Evolutionary conservation across 2,888 invertebrate genomes (phyloP), one percentile per base, ranked within the genome.

Genomic region (Acronicta psi): DNA sequence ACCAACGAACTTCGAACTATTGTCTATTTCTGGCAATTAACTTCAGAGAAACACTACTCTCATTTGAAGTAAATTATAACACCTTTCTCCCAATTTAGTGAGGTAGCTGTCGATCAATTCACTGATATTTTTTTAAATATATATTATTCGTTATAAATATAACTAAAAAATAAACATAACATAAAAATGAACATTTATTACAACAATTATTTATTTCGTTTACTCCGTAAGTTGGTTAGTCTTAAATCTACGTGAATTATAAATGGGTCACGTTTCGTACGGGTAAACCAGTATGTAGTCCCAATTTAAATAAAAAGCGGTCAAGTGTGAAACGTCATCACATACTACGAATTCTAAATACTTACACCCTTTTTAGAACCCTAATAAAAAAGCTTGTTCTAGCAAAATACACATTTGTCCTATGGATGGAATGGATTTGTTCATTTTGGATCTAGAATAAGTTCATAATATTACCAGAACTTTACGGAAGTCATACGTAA

Each of bases 281-380:
- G 70, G 65, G 76, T 66, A 71, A 61, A 70, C 20, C 75, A 73
- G 73, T 74, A 65, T 70, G 70, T 66, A 77, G 64, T 73, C 72
- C 74, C 72, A 79, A 81, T 82, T 82, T 77, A 75, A 80, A 79
- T 79, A 78, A 75, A 71, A 75, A 72, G 46, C 47, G 73, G 73
- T 60, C 70, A 73, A 73, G 67, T 58, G 50, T 41, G 69, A 69
- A 52, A 55, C 57, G 55, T 55, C 50, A 59, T 66, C 50, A 42
- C 56, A 47, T 14, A 53, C 47, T 54, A 51, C 45, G 40, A 59
- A 61, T 62, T 60, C 1, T 7, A 1, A 7, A 55, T 56, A 64
- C 43, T 43, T 61, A 38, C 47, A 41, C 31, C 49, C 23, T 53
- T 62, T 65, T 64, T 51, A n/a, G 45, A 9, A 31, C 38, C 18